Base-by-base conservation (phyloP, 2,113 vertebrate species). In the Parotia lawesii region DNA sequence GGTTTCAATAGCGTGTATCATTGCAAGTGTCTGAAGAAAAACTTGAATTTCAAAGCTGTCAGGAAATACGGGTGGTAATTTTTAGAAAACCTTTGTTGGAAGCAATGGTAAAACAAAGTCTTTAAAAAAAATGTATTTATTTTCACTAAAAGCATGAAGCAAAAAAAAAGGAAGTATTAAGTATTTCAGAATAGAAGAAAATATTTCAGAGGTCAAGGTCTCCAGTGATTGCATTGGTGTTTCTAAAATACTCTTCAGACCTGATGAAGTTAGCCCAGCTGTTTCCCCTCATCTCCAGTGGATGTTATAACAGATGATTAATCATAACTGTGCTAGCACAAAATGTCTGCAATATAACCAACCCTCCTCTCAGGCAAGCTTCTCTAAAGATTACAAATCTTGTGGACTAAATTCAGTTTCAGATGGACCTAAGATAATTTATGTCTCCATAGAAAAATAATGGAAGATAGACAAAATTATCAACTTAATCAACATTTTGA, bases 1-100 rank as follows among this genome's bases (percentile, higher is more conserved):
- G 5, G 11, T 84, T 93, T 99, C 98, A 35, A 99, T 98, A 37
- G 98, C 98, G 2, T 99, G 97, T 91, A 98, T 98, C 98, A 99
- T 98, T 33, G 98, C 98, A 89, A 99, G 97, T 6, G 96, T 96
- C 91, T 96, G 97, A 72, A 94, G 94, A 88, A 99, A 97, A 61
- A 94, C 87, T 62, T 95, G 94, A 21, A 96, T 84, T 74, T 98
- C 95, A 45, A 98, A 98, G 61, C 98, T 99, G 97, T 54, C 67
- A 77, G 74, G 40, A 97, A 96, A 96, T 10, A 97, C 15, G 80
- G 10, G 42, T 2, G 1, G 24, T 76, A 45, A 5, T 11, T 19
- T 86, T 97, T 61, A 77, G 33, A 56, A 64, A 58, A 79, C 50
- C 9, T 25, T n/a, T 20, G 11, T 44, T 56, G 62, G 38, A 62